Conservation (phyloP, 2,113 vertebrate genomes). For the Crotophaga sulcirostris region DNA sequence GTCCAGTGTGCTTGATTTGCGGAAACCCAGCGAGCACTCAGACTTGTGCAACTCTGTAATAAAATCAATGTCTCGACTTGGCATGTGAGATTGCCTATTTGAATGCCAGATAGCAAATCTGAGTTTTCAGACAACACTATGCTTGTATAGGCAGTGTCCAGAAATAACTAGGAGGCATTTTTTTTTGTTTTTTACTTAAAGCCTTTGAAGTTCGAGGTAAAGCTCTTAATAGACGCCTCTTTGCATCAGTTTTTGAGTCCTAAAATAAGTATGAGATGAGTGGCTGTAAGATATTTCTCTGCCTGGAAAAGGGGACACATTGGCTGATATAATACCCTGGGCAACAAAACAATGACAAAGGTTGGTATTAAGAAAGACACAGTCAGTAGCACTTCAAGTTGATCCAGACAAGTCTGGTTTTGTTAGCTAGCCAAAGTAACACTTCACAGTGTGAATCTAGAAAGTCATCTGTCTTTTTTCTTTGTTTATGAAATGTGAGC, state of each 20-base stretch:
- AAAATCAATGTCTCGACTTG: too few species aligned
- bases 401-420: not conserved
- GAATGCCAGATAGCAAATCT: too few species aligned
- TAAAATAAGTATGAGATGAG: not conserved
- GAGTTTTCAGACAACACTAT: too few species aligned
- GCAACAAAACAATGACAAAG: not conserved
- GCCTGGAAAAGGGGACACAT: rapidly evolving
- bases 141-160: not conserved
- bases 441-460: not conserved
- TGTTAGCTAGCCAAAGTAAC: not conserved
- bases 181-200: not conserved
- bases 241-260: not conserved
- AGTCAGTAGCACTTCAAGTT: not conserved
- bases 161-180: not conserved
- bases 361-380: not conserved
- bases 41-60: too few species aligned
- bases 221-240: not conserved
- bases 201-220: not conserved
- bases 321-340: not conserved
- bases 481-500: not conserved
- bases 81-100: too few species aligned
- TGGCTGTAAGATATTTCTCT: not conserved
- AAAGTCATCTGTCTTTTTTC: not conserved
- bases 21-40: too few species aligned
- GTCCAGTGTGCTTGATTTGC: too few species aligned